phyloP scores from a whole-genome alignment of 1,140 invertebrate genomes.

The Platyura marginata region DNA sequence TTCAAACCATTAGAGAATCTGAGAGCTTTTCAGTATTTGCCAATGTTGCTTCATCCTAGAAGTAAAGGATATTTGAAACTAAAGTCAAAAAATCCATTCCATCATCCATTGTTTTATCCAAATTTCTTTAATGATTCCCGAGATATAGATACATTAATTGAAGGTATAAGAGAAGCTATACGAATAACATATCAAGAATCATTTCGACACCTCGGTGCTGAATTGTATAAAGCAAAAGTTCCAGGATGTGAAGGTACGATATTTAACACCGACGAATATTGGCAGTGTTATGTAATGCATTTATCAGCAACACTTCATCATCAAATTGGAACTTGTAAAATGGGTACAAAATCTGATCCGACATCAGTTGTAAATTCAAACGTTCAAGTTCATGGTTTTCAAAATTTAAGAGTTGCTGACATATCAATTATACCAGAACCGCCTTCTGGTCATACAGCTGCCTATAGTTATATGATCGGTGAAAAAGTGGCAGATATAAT shows the following conservation, averaged over 20 bases:
- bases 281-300: constrained; percentile 30
- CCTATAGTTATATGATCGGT: constrained; percentile 62
- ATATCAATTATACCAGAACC: constrained; percentile 37
- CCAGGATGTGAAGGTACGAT: constrained; percentile 24
- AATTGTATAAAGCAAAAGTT: constrained; percentile 23
- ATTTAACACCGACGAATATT: constrained; percentile 34
- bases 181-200: constrained; percentile 24
- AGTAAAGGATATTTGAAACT: constrained; percentile 39
- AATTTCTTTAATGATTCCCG: constrained; percentile 35
- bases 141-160: constrained; percentile 29
- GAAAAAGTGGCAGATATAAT: constrained; percentile 74
- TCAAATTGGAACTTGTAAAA: constrained; percentile 42
- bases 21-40: constrained; percentile 12
- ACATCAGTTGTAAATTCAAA: constrained; percentile 33
- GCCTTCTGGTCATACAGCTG: constrained; percentile 52
- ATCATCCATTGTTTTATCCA: constrained; percentile 41
- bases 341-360: constrained; percentile 33
- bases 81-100: constrained; percentile 26
- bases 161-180: constrained; percentile 25
- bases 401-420: neutral
- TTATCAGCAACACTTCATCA: constrained; percentile 36
- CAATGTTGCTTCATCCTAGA: constrained; percentile 36
- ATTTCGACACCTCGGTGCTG: constrained; percentile 27
- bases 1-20: neutral
- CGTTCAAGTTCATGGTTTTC: constrained; percentile 23